Evolutionary conservation across 2,797 vertebrate species (phyloP).

Genomic region (Macrochelys suwanniensis): DNA sequence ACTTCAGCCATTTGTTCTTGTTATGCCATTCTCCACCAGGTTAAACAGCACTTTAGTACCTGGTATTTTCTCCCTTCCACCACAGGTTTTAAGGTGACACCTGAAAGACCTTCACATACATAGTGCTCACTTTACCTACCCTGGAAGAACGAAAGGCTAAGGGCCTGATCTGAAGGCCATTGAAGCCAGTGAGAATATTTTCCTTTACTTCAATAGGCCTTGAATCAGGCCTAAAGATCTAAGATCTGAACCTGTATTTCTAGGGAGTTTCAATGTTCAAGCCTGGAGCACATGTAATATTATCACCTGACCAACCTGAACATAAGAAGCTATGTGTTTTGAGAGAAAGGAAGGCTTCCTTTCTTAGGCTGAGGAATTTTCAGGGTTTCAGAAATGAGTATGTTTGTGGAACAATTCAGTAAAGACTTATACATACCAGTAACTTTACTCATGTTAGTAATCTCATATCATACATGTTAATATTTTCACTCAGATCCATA

Average conservation of each 20-base stretch:
- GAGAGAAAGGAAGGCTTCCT: not conserved
- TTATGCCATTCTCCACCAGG: too few species aligned
- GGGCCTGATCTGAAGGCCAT: too few species aligned
- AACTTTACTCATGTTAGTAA: accelerated
- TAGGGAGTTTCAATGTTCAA: constrained; percentile 9
- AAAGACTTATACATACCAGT: not conserved
- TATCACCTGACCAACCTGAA: not conserved
- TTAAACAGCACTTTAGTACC: too few species aligned
- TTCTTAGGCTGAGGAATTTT: not conserved
- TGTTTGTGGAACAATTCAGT: not conserved
- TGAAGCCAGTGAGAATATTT: not conserved
- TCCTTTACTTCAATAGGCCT: constrained; percentile 6
- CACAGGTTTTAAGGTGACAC: not conserved
- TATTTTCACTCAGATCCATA: not conserved
- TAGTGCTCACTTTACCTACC: too few species aligned
- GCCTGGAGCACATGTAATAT: constrained; percentile 18
- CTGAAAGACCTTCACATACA: not conserved
- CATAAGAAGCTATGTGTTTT: not conserved
- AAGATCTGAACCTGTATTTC: constrained; percentile 11
- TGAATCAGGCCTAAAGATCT: not conserved
- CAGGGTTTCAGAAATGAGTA: not conserved
- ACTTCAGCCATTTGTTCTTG: too few species aligned
- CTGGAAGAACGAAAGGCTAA: too few species aligned
- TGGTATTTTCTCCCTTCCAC: too few species aligned
- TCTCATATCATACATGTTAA: not conserved